Conservation (phyloP, 2,797 vertebrate species). For the Chrysocyon brachyurus region DNA sequence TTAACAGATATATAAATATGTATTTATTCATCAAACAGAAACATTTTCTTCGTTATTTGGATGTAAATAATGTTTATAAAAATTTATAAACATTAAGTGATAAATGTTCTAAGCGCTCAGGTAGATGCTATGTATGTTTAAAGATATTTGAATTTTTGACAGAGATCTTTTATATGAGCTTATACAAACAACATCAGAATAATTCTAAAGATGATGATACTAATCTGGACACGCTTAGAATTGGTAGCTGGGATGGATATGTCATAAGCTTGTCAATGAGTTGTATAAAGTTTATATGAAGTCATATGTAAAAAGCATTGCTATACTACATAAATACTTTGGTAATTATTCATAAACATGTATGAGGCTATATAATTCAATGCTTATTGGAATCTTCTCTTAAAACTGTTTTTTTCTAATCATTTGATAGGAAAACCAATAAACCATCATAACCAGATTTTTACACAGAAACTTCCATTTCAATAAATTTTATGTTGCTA, state of each 20-base stretch:
- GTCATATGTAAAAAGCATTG: background rate
- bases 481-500: background rate
- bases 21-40: slow-evolving; percentile 87
- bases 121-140: slow-evolving; percentile 32
- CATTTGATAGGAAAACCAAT: background rate
- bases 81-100: slow-evolving; percentile 35
- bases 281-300: slow-evolving; percentile 71
- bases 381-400: background rate
- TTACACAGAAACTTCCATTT: background rate
- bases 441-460: background rate
- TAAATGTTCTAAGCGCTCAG: slow-evolving; percentile 28
- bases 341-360: background rate
- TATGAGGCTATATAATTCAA: background rate
- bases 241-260: background rate
- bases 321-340: slow-evolving; percentile 34
- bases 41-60: slow-evolving; percentile 80
- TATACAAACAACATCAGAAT: slow-evolving; percentile 76
- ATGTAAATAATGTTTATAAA: slow-evolving; percentile 85
- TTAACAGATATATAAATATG: slow-evolving; percentile 87
- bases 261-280: slow-evolving; percentile 75
- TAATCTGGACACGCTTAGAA: slow-evolving; percentile 74
- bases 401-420: slow-evolving; percentile 40
- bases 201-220: slow-evolving; percentile 65
- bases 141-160: slow-evolving; percentile 53
- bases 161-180: slow-evolving; percentile 68